Conservation (phyloP, 2,888 invertebrate genomes). For the Pollenia angustigena region DNA sequence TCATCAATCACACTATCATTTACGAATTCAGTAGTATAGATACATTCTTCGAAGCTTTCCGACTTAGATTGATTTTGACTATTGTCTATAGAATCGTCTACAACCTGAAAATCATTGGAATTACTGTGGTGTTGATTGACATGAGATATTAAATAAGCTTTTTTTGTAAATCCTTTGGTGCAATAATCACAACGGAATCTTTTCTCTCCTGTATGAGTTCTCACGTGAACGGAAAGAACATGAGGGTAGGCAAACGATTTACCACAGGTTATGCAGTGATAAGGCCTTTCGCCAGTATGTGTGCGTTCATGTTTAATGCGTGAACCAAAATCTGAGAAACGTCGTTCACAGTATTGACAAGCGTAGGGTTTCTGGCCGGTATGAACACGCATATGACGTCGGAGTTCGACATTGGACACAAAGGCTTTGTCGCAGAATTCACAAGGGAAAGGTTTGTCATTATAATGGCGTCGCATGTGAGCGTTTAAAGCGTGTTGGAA, state of each 20-base stretch:
- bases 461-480: constrained; percentile 83
- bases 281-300: constrained; percentile 83
- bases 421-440: constrained; percentile 84
- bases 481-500: constrained; percentile 83
- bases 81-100: constrained; percentile 38
- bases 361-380: constrained; percentile 84
- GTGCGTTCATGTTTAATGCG: constrained; percentile 84
- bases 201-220: constrained; percentile 83
- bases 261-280: constrained; percentile 81
- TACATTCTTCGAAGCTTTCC: constrained; percentile 77
- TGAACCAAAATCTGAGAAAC: constrained; percentile 84
- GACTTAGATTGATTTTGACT: constrained; percentile 41
- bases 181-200: constrained; percentile 82
- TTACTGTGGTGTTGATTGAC: constrained; percentile 78
- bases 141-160: constrained; percentile 81
- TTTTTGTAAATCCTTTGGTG: constrained; percentile 83
- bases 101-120: not conserved
- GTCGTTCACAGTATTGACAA: constrained; percentile 82
- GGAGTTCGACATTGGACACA: constrained; percentile 83
- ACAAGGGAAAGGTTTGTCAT: constrained; percentile 81
- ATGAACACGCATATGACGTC: constrained; percentile 84
- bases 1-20: constrained; percentile 74
- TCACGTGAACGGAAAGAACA: constrained; percentile 81
- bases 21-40: constrained; percentile 77
- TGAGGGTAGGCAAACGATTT: constrained; percentile 83